phyloP scores from a whole-genome alignment of 2,113 vertebrate genomes.

The Dicerorhinus sumatrensis region DNA sequence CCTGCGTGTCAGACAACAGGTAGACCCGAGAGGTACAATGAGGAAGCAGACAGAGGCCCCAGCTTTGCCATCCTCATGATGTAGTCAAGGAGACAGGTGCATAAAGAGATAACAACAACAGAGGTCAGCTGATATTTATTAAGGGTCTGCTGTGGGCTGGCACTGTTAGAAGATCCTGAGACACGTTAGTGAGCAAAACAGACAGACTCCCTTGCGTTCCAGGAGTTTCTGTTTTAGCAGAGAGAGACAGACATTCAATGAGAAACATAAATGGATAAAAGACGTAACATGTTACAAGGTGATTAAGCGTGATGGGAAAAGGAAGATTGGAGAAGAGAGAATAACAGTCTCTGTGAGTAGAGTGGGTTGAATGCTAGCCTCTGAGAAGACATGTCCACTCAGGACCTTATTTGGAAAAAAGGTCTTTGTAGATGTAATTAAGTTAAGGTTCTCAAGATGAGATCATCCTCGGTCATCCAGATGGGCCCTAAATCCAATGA shows the following conservation, averaged over 20 bases:
- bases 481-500: not conserved
- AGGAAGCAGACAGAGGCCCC: not conserved
- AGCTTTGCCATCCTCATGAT: not conserved
- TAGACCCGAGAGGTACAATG: no score
- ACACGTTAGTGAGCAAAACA: not conserved
- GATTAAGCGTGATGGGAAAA: not conserved
- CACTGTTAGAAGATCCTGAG: not conserved
- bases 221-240: not conserved
- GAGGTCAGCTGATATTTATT: rapidly evolving
- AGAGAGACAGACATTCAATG: not conserved
- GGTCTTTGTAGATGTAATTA: not conserved
- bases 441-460: not conserved
- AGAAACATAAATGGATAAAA: not conserved
- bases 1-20: not conserved
- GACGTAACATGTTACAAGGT: not conserved
- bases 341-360: not conserved
- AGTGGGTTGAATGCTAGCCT: not conserved
- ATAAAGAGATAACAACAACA: not conserved
- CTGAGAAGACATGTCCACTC: no score
- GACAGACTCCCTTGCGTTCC: not conserved
- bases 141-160: rapidly evolving
- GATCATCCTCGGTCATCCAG: not conserved
- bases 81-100: not conserved
- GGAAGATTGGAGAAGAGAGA: not conserved
- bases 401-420: not conserved